Percentiles rank a stretch among this genome's conserved stretches.
Conservation (phyloP, 2,113 vertebrate genomes). For the Apaloderma vittatum region DNA sequence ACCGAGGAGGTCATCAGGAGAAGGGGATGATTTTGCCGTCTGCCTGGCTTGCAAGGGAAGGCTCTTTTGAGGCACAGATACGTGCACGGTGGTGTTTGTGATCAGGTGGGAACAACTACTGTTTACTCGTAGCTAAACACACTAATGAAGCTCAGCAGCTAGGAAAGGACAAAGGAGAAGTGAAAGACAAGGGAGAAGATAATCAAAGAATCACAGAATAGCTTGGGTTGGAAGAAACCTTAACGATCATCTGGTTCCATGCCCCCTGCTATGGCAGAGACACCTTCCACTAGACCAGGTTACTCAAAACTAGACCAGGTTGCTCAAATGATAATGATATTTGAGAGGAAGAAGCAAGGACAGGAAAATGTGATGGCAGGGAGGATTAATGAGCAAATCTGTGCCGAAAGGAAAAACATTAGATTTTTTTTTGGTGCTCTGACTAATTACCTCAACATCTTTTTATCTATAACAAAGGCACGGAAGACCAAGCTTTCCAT, state of each 20-base stretch:
- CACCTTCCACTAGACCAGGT: too few relatives aligned
- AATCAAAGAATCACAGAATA: too few relatives aligned
- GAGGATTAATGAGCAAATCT: conserved; percentile 9
- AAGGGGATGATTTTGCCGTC: neutral
- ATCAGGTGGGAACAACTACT: neutral
- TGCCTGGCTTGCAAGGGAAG: neutral
- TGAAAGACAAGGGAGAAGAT: neutral
- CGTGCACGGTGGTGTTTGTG: neutral
- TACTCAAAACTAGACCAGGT: too few relatives aligned
- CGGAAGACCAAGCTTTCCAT: neutral
- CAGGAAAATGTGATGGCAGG: neutral
- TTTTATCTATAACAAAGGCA: conserved; percentile 6
- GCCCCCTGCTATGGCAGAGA: too few relatives aligned
- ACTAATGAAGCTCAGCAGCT: neutral
- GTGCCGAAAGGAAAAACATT: neutral
- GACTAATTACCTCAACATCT: neutral
- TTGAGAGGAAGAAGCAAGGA: neutral
- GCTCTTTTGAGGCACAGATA: neutral
- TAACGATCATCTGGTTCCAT: too few relatives aligned
- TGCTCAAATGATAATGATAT: neutral
- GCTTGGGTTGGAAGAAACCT: too few relatives aligned
- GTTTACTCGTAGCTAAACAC: neutral
- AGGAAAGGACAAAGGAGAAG: neutral
- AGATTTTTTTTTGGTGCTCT: neutral
- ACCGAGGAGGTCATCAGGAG: neutral